phyloP scores from a whole-genome alignment of 2,113 vertebrate genomes.

The Ophthalmolycus amberensis region DNA sequence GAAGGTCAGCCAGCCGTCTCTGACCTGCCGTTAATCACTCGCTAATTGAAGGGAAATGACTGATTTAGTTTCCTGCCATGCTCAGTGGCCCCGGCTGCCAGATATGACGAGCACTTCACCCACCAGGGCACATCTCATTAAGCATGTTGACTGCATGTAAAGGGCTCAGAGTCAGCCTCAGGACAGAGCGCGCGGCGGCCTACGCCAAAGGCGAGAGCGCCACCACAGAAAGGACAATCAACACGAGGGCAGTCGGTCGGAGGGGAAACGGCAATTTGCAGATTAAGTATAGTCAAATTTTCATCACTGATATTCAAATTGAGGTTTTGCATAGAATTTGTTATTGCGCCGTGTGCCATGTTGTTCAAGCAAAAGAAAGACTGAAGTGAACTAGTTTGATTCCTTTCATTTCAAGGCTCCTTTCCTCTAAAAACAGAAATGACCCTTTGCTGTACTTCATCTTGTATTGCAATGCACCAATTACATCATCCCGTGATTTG shows the following conservation, averaged over 20 bases:
- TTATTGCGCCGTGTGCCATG: neutral
- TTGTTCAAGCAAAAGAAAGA: constrained; percentile 12
- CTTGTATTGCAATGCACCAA: neutral
- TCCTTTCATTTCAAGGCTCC: constrained; percentile 9
- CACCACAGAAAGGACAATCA: neutral
- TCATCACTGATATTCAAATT: constrained; percentile 54
- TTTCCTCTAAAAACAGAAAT: neutral
- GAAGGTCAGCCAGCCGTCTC: constrained; percentile 68
- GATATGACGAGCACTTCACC: constrained; percentile 51
- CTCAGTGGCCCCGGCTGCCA: constrained; percentile 21
- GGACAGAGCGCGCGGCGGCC: constrained; percentile 7
- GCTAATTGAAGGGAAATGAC: constrained; percentile 78
- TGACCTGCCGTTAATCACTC: constrained; percentile 77
- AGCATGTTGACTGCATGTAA: constrained; percentile 46
- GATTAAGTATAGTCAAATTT: constrained; percentile 33
- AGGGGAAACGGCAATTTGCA: constrained; percentile 16
- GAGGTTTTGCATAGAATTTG: constrained; percentile 41
- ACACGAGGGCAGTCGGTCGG: neutral
- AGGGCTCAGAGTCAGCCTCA: constrained; percentile 24
- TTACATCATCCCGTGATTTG: constrained; percentile 14
- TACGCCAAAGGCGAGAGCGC: constrained; percentile 8
- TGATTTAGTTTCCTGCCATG: constrained; percentile 69
- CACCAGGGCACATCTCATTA: constrained; percentile 51
- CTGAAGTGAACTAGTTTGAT: constrained; percentile 4
- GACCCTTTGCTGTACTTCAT: neutral